These are phyloP conservation scores for Aurelia aurita complex sp. Pacific DNA, from an alignment of 30 jellyfish, hydroid and myxozoan species.

Conservation along the genomic window DNA sequence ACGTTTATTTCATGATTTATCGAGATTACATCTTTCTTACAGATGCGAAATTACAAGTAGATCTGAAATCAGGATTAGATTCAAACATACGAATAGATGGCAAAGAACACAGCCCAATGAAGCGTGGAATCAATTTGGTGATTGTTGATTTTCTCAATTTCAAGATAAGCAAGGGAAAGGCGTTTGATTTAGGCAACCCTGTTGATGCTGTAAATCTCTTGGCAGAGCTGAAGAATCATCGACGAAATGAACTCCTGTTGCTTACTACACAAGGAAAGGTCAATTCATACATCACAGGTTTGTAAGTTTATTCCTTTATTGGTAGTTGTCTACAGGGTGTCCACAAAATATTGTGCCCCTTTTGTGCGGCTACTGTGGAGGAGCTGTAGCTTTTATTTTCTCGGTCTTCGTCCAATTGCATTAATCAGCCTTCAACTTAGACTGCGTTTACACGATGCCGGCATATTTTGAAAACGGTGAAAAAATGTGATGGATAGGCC, in stretches of 20 bases:
- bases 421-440: no score
- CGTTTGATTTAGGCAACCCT: slow-evolving; percentile 35
- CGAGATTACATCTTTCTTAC: not conserved
- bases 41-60: slow-evolving; percentile 56
- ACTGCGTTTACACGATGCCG: no score
- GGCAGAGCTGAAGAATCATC: slow-evolving; percentile 46
- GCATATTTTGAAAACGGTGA: no score
- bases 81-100: slow-evolving; percentile 70
- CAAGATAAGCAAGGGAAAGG: slow-evolving; percentile 67
- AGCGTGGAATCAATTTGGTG: slow-evolving; percentile 73
- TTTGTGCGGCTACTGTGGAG: no score
- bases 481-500: no score
- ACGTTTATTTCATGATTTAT: no score
- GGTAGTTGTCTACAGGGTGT: no score
- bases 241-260: slow-evolving; percentile 53
- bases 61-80: slow-evolving; percentile 63
- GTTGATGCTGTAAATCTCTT: slow-evolving; percentile 20
- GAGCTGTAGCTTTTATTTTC: no score
- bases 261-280: slow-evolving; percentile 76
- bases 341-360: no score
- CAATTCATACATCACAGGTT: slow-evolving; percentile 54
- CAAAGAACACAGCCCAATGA: slow-evolving; percentile 77
- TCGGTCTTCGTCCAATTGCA: no score
- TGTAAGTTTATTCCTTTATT: not conserved
- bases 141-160: slow-evolving; percentile 48